phyloP scores from a whole-genome alignment of 2,888 invertebrate genomes.

The Portevinia maculata region DNA sequence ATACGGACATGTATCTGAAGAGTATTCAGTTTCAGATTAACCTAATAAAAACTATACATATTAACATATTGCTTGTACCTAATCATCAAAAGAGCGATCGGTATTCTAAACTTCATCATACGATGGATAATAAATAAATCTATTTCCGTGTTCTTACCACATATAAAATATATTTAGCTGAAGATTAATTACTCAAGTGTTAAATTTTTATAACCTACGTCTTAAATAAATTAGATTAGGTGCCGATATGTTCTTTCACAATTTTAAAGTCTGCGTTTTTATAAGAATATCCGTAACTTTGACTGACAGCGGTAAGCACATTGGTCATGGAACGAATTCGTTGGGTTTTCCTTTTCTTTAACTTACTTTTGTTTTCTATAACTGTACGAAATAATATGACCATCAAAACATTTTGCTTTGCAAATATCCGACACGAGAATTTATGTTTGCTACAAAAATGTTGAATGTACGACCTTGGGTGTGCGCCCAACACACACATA shows the following conservation, averaged over 20 bases:
- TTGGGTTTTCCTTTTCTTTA: slow-evolving; percentile 3
- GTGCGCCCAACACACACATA: slow-evolving; percentile 12
- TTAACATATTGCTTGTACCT: too few species aligned
- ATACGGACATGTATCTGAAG: too few species aligned
- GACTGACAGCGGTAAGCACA: slow-evolving; percentile 15
- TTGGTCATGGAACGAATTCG: slow-evolving; percentile 19
- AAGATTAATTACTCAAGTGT: not conserved
- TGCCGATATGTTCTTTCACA: not conserved
- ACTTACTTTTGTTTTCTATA: too few species aligned
- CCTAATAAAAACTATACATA: too few species aligned
- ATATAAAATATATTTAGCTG: not conserved
- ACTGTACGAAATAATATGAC: slow-evolving; percentile 22
- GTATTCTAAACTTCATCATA: not conserved
- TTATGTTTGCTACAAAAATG: slow-evolving; percentile 37
- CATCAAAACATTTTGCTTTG: slow-evolving; percentile 29
- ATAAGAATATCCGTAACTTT: slow-evolving; percentile 5
- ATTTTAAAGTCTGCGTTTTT: not conserved
- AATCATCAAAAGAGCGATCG: too few species aligned
- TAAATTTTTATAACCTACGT: not conserved
- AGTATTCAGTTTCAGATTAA: too few species aligned
- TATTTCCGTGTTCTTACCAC: slow-evolving; percentile 7
- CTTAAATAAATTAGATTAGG: not conserved
- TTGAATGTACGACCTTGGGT: slow-evolving; percentile 40
- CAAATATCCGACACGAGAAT: slow-evolving; percentile 42
- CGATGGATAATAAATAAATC: not conserved